Percentiles rank a stretch among this genome's conserved stretches.
Evolutionary conservation across 1,140 invertebrate genomes (phyloP).

Genomic region (Drosophila dunni): DNA sequence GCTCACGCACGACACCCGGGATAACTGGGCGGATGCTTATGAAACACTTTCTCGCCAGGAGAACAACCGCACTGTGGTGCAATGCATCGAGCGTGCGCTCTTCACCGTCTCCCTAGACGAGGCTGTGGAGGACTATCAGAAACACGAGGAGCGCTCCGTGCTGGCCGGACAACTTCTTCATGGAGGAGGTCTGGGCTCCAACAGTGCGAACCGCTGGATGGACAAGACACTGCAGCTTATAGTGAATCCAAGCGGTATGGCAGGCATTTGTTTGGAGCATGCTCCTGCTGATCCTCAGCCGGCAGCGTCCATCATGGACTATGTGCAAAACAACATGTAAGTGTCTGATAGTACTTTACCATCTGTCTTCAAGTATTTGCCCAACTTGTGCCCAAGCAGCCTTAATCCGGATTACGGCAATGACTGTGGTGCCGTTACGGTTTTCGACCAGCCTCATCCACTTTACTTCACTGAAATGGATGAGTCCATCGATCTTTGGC

Average conservation of each 20-base stretch:
- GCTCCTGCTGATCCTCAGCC: conserved; percentile 96
- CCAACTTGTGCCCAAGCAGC: conserved; percentile 1
- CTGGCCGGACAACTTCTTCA: conserved; percentile 89
- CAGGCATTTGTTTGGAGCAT: conserved; percentile 96
- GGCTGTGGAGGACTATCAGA: conserved; percentile 78
- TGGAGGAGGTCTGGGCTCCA: conserved; percentile 88
- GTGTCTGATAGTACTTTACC: background rate
- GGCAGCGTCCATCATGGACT: conserved; percentile 92
- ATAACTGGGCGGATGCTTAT: conserved; percentile 92
- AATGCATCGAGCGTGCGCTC: conserved; percentile 90
- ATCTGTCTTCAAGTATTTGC: background rate
- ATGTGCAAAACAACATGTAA: conserved; percentile 86
- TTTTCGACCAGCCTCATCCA: background rate
- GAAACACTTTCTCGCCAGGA: conserved; percentile 85
- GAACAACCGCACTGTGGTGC: conserved; percentile 87
- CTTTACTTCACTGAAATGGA: conserved; percentile 30
- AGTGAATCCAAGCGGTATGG: conserved; percentile 91
- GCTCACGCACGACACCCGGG: conserved; percentile 92
- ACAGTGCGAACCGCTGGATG: conserved; percentile 94
- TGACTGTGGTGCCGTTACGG: background rate
- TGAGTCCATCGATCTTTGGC: conserved; percentile 28
- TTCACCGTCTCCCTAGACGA: conserved; percentile 93
- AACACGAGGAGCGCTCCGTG: conserved; percentile 65
- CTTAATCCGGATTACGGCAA: conserved; percentile 40
- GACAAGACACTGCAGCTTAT: conserved; percentile 95